Percentiles rank a stretch among this genome's conserved stretches.
These are phyloP conservation scores for Echiichthys vipera DNA, from an alignment of 2,797 vertebrate genomes.

Conservation along the genomic window DNA sequence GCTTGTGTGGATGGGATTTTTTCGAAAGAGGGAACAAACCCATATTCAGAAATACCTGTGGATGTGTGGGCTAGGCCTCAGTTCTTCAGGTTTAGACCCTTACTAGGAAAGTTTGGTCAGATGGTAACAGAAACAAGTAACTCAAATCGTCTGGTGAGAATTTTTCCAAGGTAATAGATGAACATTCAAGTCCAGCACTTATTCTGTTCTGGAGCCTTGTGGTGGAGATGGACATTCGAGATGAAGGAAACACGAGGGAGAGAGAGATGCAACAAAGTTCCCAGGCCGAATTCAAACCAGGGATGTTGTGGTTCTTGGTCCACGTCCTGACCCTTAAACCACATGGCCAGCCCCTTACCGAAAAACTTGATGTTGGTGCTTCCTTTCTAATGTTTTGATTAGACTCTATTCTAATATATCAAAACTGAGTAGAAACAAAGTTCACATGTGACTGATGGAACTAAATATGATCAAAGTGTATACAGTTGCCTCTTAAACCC, in stretches of 20 bases:
- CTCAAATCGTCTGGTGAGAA: too few relatives aligned
- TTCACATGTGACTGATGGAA: not conserved
- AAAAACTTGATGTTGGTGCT: not conserved
- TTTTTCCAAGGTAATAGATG: not conserved
- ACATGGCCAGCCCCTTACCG: not conserved
- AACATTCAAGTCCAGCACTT: not conserved
- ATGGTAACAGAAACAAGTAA: not conserved
- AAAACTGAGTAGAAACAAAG: not conserved
- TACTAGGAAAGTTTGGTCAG: not conserved
- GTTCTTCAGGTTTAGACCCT: not conserved
- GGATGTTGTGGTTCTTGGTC: not conserved
- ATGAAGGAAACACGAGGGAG: not conserved
- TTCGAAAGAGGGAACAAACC: too few relatives aligned
- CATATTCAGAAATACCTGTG: too few relatives aligned
- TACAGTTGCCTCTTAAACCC: slow-evolving; percentile 6
- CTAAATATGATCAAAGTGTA: not conserved
- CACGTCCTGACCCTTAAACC: too few relatives aligned
- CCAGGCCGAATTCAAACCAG: not conserved
- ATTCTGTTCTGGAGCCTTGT: not conserved
- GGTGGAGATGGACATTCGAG: not conserved
- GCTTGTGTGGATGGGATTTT: too few relatives aligned
- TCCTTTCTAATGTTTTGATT: too few relatives aligned
- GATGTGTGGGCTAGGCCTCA: too few relatives aligned
- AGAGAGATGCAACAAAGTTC: not conserved
- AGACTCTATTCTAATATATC: not conserved